Conservation (phyloP, 2,113 vertebrate genomes). For the Pelvicachromis taeniatus region DNA sequence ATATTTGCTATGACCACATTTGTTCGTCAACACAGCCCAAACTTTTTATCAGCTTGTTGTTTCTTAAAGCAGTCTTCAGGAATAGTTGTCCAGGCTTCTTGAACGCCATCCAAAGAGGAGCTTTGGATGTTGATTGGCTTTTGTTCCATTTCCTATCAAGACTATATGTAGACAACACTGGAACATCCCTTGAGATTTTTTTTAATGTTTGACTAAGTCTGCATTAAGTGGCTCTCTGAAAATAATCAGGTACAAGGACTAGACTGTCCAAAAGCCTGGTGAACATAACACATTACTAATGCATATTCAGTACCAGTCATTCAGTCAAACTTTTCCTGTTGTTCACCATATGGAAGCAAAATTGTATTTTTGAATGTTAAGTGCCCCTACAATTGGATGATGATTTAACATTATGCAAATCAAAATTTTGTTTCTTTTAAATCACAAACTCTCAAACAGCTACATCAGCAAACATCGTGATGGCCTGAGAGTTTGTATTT, state of each 20-base stretch:
- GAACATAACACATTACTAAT: background rate
- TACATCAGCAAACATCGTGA: background rate
- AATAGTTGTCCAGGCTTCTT: background rate
- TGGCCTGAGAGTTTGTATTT: background rate
- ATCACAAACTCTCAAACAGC: background rate
- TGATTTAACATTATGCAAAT: background rate
- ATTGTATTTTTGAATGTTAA: background rate
- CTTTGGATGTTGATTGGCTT: too few relatives aligned
- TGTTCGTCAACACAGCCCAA: background rate
- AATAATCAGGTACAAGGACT: background rate
- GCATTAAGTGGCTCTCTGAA: background rate
- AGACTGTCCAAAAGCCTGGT: background rate
- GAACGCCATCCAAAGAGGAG: background rate
- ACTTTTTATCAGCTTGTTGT: background rate
- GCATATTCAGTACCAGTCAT: background rate
- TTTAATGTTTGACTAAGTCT: background rate
- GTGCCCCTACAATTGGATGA: background rate
- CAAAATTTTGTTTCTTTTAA: rapidly evolving
- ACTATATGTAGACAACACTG: background rate
- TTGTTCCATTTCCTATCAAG: too few relatives aligned
- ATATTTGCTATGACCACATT: background rate
- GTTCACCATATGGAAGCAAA: background rate
- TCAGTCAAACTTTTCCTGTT: background rate
- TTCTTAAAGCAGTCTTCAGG: background rate
- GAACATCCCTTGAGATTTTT: background rate